Evolutionary conservation across 2,797 vertebrate genomes (phyloP).

Genomic region (Mormyrus proboscirostris): DNA sequence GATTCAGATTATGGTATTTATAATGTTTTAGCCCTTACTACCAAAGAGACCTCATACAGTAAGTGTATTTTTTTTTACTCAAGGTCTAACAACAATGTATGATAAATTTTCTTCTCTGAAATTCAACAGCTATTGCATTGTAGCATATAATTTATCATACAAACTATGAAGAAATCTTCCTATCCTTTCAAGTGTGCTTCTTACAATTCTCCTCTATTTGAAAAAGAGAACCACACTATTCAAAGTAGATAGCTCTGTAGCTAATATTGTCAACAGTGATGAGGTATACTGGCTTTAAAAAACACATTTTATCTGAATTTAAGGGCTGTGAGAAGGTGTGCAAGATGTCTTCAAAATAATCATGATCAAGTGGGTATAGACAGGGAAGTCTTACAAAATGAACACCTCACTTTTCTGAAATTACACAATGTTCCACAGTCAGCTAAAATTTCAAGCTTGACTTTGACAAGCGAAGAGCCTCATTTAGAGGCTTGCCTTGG

Average conservation of each 20-base stretch:
- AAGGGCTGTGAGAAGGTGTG: background rate
- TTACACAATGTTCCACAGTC: background rate
- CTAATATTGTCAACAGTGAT: background rate
- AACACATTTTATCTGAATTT: background rate
- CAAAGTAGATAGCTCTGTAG: background rate
- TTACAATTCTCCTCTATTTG: background rate
- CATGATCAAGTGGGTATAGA: background rate
- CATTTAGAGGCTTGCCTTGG: background rate
- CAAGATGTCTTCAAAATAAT: slow-evolving; percentile 2
- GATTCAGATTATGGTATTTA: background rate
- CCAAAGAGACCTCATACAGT: background rate
- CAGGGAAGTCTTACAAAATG: background rate
- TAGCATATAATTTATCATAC: background rate
- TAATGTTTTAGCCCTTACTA: background rate
- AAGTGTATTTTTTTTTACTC: background rate
- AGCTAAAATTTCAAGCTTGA: background rate
- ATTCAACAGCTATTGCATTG: background rate
- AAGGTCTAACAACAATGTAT: background rate
- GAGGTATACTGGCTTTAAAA: background rate
- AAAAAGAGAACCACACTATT: background rate
- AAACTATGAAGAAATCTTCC: background rate
- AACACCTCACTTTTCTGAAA: background rate
- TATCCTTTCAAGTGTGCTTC: background rate
- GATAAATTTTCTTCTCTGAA: slow-evolving; percentile 3
- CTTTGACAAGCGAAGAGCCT: slow-evolving; percentile 3